Percentiles rank a stretch among this genome's conserved stretches.
These are phyloP conservation scores for Heliornis fulica DNA, from an alignment of 2,113 vertebrate genomes.

Conservation along the genomic window DNA sequence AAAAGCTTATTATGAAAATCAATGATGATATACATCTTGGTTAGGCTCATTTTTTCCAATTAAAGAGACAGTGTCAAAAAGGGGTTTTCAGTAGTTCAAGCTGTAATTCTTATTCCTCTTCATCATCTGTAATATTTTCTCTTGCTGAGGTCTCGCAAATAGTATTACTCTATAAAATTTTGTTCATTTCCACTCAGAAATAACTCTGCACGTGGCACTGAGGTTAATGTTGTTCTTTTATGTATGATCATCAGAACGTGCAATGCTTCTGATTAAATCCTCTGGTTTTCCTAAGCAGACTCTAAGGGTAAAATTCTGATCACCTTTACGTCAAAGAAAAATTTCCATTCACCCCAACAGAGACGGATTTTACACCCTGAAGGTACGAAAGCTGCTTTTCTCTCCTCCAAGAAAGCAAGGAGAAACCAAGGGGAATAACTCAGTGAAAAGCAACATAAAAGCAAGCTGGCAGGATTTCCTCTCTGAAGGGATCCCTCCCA, in stretches of 20 bases:
- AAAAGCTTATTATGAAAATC: constrained; percentile 71
- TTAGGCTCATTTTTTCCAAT: constrained; percentile 62
- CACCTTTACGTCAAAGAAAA: not conserved
- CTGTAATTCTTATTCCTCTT: constrained; percentile 39
- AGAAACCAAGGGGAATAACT: constrained; percentile 35
- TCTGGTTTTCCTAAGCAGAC: constrained; percentile 1
- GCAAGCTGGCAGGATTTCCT: constrained; percentile 5
- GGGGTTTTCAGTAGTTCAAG: constrained; percentile 19
- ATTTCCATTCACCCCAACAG: not conserved
- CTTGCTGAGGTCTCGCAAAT: constrained; percentile 17
- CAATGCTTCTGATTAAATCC: not conserved
- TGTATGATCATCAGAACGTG: not conserved
- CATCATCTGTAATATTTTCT: constrained; percentile 24
- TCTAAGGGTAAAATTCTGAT: not conserved
- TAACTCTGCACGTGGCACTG: not conserved
- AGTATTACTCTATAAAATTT: not conserved
- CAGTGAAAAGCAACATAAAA: not conserved
- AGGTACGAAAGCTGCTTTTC: not conserved
- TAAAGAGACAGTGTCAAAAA: constrained; percentile 62
- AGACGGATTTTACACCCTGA: constrained; percentile 33
- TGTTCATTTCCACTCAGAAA: constrained; percentile 32
- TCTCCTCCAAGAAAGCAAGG: constrained; percentile 28
- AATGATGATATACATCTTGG: constrained; percentile 58
- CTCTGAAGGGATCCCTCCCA: not conserved
- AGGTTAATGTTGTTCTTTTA: constrained; percentile 36